Base-by-base conservation (phyloP, 1,140 invertebrate genomes). In the Drosophila nigromelanica region DNA sequence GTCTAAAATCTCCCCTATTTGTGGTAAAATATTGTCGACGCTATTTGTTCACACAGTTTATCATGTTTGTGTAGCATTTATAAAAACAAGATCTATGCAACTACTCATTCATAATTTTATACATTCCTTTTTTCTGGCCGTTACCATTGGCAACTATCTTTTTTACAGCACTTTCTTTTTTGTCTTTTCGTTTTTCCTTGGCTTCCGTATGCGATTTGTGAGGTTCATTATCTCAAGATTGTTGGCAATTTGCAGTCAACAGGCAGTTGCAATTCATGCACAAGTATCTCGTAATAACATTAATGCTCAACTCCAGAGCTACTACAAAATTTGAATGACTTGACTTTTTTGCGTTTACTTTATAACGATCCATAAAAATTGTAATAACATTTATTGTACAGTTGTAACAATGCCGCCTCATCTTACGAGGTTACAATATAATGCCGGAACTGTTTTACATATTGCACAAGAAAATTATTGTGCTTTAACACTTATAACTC, bases 1-100 rank as follows among this genome's bases (percentile, higher is more conserved):
- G 63, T 62, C 63, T 60, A 39, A 61, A 45, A 33, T 15, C 51
- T 24, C 21, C 51, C 67, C 50, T 35, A 14, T 62, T 56, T 58
- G 40, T n/a, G 12, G 24, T 51, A 50, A 15, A 42, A 27, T 12
- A 73, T 59, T 50, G 59, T 48, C 39, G 48, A 21, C 14, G 47
- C 5, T 42, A 50, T 33, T 66, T 75, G 47, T 78, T 87, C 81
- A 78, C 81, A 87, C 81, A 72, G 78, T 86, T 72, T 70, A 87
- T 86, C 82, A 80, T 62, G 47, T 55, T 52, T 12, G 11, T 6
- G 35, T 2, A 30, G 4, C 27, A 14, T 50, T 45, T 51, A 14
- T 33, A 42, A 48, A 75, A 71, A 59, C 43, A 37, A 60, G 12
- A 51, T 43, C 11, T 37, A 12, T 6, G 4, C 11, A 30, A 50